Evolutionary conservation across 2,888 invertebrate genomes (phyloP).

Genomic region (Ectemnius lituratus): DNA sequence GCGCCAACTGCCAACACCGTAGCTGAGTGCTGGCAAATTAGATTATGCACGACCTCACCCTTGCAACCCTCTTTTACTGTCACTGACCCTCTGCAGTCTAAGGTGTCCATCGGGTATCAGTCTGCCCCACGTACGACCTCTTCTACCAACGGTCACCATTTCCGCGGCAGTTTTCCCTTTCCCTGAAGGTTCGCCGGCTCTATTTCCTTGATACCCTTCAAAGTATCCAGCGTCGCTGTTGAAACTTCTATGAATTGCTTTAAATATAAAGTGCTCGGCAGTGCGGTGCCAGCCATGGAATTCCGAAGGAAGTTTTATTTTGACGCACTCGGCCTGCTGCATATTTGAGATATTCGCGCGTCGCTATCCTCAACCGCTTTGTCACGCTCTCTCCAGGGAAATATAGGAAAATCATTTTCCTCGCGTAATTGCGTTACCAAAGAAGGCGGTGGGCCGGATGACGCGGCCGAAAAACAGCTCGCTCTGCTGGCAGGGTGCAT

Average conservation of each 20-base stretch:
- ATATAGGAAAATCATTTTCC: conserved; percentile 2
- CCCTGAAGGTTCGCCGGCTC: conserved; percentile 2
- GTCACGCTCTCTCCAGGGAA: neutral
- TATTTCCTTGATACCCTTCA: conserved; percentile 37
- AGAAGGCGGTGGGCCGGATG: conserved; percentile 10
- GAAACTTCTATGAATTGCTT: conserved; percentile 36
- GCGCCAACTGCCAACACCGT: conserved; percentile 57
- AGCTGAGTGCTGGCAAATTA: conserved; percentile 66
- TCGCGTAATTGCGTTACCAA: conserved; percentile 9
- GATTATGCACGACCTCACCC: conserved; percentile 65
- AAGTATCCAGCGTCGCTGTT: conserved; percentile 24
- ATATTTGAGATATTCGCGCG: neutral
- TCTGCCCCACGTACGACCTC: too few relatives aligned
- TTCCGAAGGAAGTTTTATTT: conserved; percentile 1
- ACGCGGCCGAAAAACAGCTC: conserved; percentile 16
- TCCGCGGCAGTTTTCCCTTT: conserved; percentile 11
- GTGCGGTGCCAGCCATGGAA: neutral
- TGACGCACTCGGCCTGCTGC: neutral
- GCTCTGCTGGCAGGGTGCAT: conserved; percentile 25
- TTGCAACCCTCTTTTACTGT: conserved; percentile 52
- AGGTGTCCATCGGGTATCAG: conserved; percentile 45
- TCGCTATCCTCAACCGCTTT: neutral
- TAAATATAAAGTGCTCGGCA: conserved; percentile 42
- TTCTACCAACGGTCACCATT: neutral
- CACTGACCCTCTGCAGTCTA: conserved; percentile 40